Base-by-base conservation (phyloP, 1,140 invertebrate species). In the Schlechtendalia chinensis region DNA sequence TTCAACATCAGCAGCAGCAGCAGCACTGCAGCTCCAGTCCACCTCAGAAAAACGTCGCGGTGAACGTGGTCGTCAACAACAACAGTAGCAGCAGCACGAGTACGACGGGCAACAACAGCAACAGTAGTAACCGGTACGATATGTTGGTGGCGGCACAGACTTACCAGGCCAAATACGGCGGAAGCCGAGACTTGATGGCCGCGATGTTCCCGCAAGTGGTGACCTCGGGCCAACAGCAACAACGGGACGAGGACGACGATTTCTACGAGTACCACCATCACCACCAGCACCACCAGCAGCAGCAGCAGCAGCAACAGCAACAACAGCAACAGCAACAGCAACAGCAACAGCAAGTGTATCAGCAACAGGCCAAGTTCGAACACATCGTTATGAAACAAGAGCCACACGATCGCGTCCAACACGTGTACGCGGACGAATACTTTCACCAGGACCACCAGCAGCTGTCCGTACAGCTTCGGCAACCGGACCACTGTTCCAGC, bases 191-290 rank as follows among this genome's bases (percentile, higher is more conserved):
- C n/a, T 50, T 80, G 47, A 50, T 65, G 24, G 56, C 56, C 17
- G 27, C 56, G 5, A 81, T 82, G 39, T 82, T 82, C 77, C 77
- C 81, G 5, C 81, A 81, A 32, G 45, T 56, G n/a, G 45, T 54
- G 6, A 45, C 32, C 61, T 50, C 47, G 32, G 29, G 27, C 19
- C 17, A n/a, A 16, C 72, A 80, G 14, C 63, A 67, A 14, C n/a
- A n/a, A n/a, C n/a, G n/a, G n/a, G n/a, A n/a, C n/a, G n/a, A n/a
- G n/a, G n/a, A n/a, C n/a, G n/a, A n/a, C n/a, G n/a, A n/a, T n/a
- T n/a, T n/a, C n/a, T n/a, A n/a, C n/a, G n/a, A n/a, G n/a, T n/a
- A n/a, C n/a, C n/a, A n/a, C n/a, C n/a, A n/a, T n/a, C n/a, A n/a
- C n/a, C n/a, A n/a, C n/a, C n/a, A n/a, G n/a, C n/a, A n/a, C n/a